Evolutionary conservation across 2,113 vertebrate species (phyloP).

Genomic region (Dromiciops gliroides): DNA sequence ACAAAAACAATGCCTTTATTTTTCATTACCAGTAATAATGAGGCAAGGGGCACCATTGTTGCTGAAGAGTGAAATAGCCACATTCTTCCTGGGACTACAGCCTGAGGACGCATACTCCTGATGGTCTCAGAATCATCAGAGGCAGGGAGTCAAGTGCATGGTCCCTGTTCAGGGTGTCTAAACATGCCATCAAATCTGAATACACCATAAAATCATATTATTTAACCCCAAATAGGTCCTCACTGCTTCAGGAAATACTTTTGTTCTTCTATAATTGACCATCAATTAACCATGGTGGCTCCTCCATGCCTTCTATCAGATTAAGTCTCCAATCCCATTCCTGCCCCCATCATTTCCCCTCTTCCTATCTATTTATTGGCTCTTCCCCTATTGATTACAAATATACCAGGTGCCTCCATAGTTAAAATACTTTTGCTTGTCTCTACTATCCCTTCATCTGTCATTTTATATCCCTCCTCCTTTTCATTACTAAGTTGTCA

Average conservation of each 20-base stretch:
- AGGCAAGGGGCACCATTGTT: not conserved
- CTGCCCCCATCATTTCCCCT: not conserved
- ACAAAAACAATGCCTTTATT: not conserved
- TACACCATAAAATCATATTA: not conserved
- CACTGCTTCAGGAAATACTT: not conserved
- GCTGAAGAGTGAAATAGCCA: too few relatives aligned
- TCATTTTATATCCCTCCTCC: not conserved
- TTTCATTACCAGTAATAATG: not conserved
- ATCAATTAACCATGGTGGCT: not conserved
- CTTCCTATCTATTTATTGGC: not conserved
- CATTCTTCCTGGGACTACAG: not conserved
- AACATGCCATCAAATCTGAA: not conserved
- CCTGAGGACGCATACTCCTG: not conserved
- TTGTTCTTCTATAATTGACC: not conserved
- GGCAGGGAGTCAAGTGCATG: not conserved
- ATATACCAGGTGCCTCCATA: not conserved
- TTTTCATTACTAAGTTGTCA: not conserved
- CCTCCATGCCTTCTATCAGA: not conserved
- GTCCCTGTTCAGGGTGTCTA: not conserved
- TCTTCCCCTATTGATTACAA: not conserved
- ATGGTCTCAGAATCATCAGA: not conserved
- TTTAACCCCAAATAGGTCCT: not conserved
- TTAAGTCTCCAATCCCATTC: not conserved
- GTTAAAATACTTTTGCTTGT: not conserved
- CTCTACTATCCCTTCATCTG: not conserved